Conservation (phyloP, 2,113 vertebrate genomes). For the Myanophis thanlyinensis region DNA sequence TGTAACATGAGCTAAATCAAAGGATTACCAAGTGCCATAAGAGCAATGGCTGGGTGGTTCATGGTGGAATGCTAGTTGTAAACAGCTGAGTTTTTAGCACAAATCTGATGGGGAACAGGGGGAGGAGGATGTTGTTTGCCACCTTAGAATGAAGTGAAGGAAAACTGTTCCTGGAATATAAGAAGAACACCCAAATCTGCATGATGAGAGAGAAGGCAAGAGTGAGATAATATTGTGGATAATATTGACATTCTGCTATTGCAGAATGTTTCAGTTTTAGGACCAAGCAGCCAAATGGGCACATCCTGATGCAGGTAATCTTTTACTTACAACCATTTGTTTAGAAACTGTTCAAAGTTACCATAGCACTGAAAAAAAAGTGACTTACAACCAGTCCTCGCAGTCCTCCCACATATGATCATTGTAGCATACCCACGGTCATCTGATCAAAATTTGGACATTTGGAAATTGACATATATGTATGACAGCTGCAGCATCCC, state of each 20-base stretch:
- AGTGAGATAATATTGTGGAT: neutral
- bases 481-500: neutral
- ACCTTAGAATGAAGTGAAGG: neutral
- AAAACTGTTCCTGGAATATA: conserved; percentile 39
- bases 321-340: neutral
- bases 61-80: conserved; percentile 52
- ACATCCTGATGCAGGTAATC: neutral
- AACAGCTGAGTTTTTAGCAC: conserved; percentile 39
- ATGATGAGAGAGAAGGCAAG: neutral
- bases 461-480: neutral
- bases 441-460: neutral
- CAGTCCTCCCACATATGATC: neutral
- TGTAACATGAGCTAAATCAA: conserved; percentile 65
- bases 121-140: conserved; percentile 23
- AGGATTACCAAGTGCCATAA: conserved; percentile 47
- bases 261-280: neutral
- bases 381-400: neutral
- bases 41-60: conserved; percentile 52
- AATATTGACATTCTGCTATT: neutral
- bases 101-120: conserved; percentile 14
- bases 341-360: neutral
- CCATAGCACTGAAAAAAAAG: neutral
- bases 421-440: neutral
- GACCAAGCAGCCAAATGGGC: neutral
- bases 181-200: conserved; percentile 2